Evolutionary conservation across 2,888 invertebrate species (phyloP), one percentile per base, ranked within the genome.

Genomic region (Lepidochitona cinerea): DNA sequence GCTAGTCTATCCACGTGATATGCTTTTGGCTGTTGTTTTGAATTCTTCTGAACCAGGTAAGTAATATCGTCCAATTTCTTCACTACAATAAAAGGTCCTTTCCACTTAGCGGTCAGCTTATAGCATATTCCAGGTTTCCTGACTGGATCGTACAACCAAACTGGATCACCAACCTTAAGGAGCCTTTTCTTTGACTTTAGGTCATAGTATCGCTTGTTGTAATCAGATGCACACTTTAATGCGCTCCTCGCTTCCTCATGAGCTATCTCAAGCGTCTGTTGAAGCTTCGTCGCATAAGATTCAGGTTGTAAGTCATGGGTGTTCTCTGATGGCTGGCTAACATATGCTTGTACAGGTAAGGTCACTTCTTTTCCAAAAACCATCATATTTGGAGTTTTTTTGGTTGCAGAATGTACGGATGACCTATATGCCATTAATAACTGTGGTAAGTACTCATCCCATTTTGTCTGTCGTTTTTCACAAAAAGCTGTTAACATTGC

Each of bases 301-400:
- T 4, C 2, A 7, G 49, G 49, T 7, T 4, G 23, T 18, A 2
- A 4, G 18, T 41, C 41, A 23, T 7, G 23, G 3, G 3, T 18
- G n/a, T n/a, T n/a, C n/a, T n/a, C n/a, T n/a, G n/a, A n/a, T n/a
- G n/a, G n/a, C n/a, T n/a, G n/a, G n/a, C n/a, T n/a, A n/a, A n/a
- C n/a, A n/a, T n/a, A n/a, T 9, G 77, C 75, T 64, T 79, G 71
- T 18, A 41, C 9, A 41, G 41, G 41, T 41, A 41, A 41, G 9
- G 9, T 41, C 41, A 41, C 18, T 41, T 41, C 41, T 18, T 18
- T 9, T 12, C 41, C 41, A 18, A 41, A 41, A 9, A 41, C 41
- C 9, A 12, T 41, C 41, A 18, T 18, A 41, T 12, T 12, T 18
- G 41, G 41, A 41, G 41, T 41, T 41, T 41, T 41, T 18, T 18